phyloP scores from a whole-genome alignment of 2,113 vertebrate species.

The Apodemus sylvaticus region DNA sequence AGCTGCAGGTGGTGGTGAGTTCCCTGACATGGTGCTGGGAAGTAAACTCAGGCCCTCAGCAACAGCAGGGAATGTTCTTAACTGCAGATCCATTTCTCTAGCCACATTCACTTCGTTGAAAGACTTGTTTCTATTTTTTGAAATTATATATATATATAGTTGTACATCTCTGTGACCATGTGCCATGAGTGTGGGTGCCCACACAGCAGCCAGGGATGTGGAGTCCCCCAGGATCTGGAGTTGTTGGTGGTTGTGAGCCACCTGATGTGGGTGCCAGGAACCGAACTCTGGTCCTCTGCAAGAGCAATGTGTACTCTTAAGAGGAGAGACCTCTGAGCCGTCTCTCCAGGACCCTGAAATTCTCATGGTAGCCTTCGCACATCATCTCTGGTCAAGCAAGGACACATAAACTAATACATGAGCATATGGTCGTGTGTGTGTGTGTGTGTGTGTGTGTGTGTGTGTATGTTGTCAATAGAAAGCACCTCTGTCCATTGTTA shows the following conservation, averaged over 20 bases:
- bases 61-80: too few species aligned
- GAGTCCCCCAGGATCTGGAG: background rate
- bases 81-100: background rate
- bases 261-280: background rate
- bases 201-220: background rate
- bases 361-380: background rate
- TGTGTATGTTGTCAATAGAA: background rate
- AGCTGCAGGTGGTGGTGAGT: background rate
- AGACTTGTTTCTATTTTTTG: background rate
- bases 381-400: background rate
- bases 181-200: background rate
- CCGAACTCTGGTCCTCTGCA: background rate
- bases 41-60: background rate
- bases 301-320: background rate
- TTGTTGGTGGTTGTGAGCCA: background rate
- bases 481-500: background rate
- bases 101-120: background rate
- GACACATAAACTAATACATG: fast-evolving
- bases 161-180: background rate
- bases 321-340: background rate
- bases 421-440: too few species aligned
- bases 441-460: background rate
- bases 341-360: background rate
- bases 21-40: background rate
- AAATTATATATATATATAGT: background rate